phyloP scores from a whole-genome alignment of 2,888 invertebrate genomes.

The Anagyrus pseudococci region DNA sequence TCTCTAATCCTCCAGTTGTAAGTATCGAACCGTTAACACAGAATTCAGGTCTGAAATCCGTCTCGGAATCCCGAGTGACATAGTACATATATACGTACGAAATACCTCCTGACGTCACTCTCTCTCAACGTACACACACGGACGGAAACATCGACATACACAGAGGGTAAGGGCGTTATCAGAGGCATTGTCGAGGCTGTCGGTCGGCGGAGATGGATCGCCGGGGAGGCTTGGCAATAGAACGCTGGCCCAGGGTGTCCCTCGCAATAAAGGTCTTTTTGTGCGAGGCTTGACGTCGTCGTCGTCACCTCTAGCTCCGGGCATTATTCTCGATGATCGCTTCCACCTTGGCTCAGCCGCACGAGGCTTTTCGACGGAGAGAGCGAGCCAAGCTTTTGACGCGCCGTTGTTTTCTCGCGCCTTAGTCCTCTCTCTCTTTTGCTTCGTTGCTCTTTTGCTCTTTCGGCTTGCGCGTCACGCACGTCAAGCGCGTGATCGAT shows the following conservation, averaged over 20 bases:
- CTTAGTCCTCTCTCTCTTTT: neutral
- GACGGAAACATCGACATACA: too few relatives aligned
- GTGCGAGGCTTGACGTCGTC: constrained; percentile 43
- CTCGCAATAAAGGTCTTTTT: constrained; percentile 56
- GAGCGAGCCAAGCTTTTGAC: constrained; percentile 32
- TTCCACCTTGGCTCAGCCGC: too few relatives aligned
- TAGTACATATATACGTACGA: too few relatives aligned
- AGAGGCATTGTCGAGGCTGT: constrained; percentile 53
- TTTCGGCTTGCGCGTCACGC: neutral
- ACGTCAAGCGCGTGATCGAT: constrained; percentile 28
- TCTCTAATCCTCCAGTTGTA: too few relatives aligned
- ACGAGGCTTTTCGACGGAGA: constrained; percentile 10
- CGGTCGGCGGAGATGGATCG: constrained; percentile 56
- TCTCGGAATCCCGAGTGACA: too few relatives aligned
- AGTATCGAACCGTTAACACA: too few relatives aligned
- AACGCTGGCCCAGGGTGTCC: constrained; percentile 52
- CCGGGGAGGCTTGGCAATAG: constrained; percentile 50
- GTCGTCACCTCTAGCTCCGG: too few relatives aligned
- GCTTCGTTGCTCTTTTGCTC: neutral
- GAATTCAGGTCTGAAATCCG: too few relatives aligned
- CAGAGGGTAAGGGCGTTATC: constrained; percentile 48
- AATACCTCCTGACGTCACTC: too few relatives aligned
- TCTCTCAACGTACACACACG: too few relatives aligned
- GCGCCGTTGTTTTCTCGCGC: constrained; percentile 20
- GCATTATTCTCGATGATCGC: too few relatives aligned